Percentiles rank a stretch among this genome's conserved stretches.
Evolutionary conservation across 2,113 vertebrate species (phyloP).

Genomic region (Anguilla rostrata): DNA sequence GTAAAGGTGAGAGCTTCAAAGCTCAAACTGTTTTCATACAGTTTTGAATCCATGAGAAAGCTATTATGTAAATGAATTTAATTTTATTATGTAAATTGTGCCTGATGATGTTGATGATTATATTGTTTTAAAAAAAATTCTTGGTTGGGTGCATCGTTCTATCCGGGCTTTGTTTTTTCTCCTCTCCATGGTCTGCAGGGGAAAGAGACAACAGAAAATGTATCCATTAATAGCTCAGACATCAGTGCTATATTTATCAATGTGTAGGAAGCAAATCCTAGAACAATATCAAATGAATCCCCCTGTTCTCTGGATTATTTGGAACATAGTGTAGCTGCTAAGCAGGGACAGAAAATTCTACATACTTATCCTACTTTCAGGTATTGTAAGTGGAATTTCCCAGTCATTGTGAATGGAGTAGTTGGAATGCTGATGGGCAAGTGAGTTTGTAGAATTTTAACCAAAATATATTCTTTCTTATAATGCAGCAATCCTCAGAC

Average conservation of each 20-base stretch:
- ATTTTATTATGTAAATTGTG: constrained; percentile 1
- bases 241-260: background rate
- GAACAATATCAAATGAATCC: background rate
- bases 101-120: constrained; percentile 19
- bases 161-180: background rate
- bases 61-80: constrained; percentile 16
- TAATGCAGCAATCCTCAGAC: background rate
- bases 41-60: constrained; percentile 5
- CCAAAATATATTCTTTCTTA: background rate
- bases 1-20: constrained; percentile 12
- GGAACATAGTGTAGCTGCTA: background rate
- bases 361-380: background rate
- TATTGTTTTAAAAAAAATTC: background rate
- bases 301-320: background rate
- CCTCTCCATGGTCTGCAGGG: background rate
- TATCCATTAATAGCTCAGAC: constrained; percentile 1
- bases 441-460: background rate
- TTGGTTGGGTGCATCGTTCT: background rate
- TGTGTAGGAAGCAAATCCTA: constrained; percentile 9
- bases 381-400: background rate
- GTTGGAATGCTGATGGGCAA: background rate
- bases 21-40: constrained; percentile 4
- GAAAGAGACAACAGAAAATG: background rate
- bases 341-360: background rate
- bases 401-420: background rate